These are phyloP conservation scores for Periophthalmus magnuspinnatus DNA, from an alignment of 2,797 vertebrate species.

Conservation along the genomic window DNA sequence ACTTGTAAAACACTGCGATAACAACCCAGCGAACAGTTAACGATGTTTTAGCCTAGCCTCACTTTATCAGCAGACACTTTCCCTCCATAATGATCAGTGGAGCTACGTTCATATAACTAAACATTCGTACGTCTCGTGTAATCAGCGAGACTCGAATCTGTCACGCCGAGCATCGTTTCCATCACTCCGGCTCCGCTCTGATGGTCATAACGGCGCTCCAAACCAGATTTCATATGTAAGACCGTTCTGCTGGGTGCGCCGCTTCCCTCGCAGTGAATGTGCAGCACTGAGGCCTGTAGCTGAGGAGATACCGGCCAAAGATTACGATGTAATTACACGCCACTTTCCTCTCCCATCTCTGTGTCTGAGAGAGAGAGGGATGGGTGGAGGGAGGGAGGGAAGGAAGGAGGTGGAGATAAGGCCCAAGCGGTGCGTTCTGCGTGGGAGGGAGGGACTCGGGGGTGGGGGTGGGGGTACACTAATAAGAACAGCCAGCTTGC, in stretches of 20 bases:
- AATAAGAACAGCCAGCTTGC: constrained; percentile 22
- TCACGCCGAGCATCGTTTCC: constrained; percentile 42
- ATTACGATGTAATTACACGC: constrained; percentile 78
- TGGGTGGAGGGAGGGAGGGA: constrained; percentile 22
- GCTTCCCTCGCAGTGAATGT: constrained; percentile 51
- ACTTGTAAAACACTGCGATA: constrained; percentile 43
- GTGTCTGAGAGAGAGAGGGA: constrained; percentile 59
- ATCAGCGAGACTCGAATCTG: constrained; percentile 52
- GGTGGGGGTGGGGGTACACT: constrained; percentile 26
- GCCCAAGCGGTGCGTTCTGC: constrained; percentile 22
- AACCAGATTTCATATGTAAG: constrained; percentile 55
- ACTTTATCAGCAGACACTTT: constrained; percentile 36
- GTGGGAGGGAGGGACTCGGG: constrained; percentile 12
- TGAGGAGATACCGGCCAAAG: constrained; percentile 70
- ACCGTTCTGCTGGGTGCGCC: constrained; percentile 50
- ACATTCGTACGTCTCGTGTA: constrained; percentile 29
- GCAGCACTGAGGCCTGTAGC: constrained; percentile 63
- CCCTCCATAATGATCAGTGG: constrained; percentile 31
- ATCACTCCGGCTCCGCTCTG: constrained; percentile 50
- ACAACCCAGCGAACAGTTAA: constrained; percentile 23
- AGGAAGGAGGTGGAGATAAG: constrained; percentile 59
- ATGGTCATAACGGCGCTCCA: constrained; percentile 39
- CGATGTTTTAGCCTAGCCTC: constrained; percentile 25
- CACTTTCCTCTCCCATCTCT: constrained; percentile 74
- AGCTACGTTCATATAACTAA: constrained; percentile 55